phyloP scores from a whole-genome alignment of 2,888 invertebrate genomes.

The Hirudinaria manillensis region DNA sequence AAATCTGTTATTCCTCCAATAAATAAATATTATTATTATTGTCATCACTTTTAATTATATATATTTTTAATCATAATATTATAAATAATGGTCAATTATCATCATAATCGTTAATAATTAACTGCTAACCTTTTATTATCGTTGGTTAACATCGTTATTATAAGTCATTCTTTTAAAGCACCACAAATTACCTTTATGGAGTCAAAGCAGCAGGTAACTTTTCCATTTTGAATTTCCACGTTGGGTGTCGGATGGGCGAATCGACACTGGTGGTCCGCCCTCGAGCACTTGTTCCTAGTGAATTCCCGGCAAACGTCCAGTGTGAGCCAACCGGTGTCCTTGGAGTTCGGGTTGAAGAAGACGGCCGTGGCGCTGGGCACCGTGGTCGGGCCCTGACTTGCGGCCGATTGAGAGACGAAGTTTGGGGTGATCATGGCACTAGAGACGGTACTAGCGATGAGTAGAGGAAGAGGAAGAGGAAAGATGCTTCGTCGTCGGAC shows the following conservation, averaged over 20 bases:
- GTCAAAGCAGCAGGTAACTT: constrained; percentile 95
- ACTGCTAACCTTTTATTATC: no score
- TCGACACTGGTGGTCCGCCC: constrained; percentile 95
- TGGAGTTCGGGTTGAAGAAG: constrained; percentile 11
- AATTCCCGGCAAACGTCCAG: constrained; percentile 31
- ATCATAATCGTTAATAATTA: no score
- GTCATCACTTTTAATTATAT: background rate
- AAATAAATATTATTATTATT: no score
- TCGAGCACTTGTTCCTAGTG: constrained; percentile 55
- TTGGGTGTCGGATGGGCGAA: constrained; percentile 99
- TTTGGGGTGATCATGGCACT: no score
- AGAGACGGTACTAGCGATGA: no score
- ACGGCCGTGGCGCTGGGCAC: constrained; percentile 6
- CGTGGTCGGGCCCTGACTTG: no score
- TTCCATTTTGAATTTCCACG: constrained; percentile 98
- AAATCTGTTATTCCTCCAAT: no score
- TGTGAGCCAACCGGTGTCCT: constrained; percentile 31
- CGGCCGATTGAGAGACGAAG: no score
- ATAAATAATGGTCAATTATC: background rate
- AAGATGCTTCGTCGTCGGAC: no score
- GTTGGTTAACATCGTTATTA: no score
- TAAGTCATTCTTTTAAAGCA: background rate
- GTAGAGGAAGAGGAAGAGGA: no score
- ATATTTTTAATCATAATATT: no score
- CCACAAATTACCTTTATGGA: constrained; percentile 85